phyloP scores from a whole-genome alignment of 2,113 vertebrate species.

The Oplegnathus fasciatus region DNA sequence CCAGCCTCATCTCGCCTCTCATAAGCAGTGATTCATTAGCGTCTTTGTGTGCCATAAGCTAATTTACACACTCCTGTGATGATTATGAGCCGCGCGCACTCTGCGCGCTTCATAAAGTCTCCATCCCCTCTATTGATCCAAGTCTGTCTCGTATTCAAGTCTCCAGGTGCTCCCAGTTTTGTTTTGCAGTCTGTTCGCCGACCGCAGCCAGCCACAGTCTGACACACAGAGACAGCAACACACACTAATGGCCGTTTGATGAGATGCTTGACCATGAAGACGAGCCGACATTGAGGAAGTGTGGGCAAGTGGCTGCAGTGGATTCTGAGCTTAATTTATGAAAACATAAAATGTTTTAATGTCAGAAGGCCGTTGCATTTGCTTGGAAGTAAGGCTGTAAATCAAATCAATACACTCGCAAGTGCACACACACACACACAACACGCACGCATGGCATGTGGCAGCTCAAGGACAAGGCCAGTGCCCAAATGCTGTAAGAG shows the following conservation, averaged over 20 bases:
- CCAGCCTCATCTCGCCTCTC: constrained; percentile 12
- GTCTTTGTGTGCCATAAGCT: constrained; percentile 50
- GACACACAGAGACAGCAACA: constrained; percentile 30
- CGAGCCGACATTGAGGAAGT: constrained; percentile 49
- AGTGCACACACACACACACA: neutral
- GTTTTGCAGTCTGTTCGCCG: constrained; percentile 19
- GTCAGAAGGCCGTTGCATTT: constrained; percentile 5
- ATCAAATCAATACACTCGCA: constrained; percentile 37
- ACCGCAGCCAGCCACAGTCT: neutral
- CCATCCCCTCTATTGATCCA: constrained; percentile 50
- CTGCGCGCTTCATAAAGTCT: constrained; percentile 54
- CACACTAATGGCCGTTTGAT: constrained; percentile 46
- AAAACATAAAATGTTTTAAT: constrained; percentile 44
- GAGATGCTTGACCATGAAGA: constrained; percentile 61
- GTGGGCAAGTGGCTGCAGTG: neutral
- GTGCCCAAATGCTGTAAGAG: neutral
- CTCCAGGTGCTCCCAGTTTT: constrained; percentile 44
- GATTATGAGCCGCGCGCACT: constrained; percentile 43
- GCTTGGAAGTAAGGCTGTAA: constrained; percentile 3
- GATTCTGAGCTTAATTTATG: constrained; percentile 50
- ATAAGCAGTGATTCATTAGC: constrained; percentile 49
- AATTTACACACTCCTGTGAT: constrained; percentile 56
- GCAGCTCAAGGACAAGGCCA: constrained; percentile 22
- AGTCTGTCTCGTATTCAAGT: constrained; percentile 36
- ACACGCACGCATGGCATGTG: neutral